Evolutionary conservation across 1,140 invertebrate species (phyloP).

Genomic region (Drosophila chauvacae): DNA sequence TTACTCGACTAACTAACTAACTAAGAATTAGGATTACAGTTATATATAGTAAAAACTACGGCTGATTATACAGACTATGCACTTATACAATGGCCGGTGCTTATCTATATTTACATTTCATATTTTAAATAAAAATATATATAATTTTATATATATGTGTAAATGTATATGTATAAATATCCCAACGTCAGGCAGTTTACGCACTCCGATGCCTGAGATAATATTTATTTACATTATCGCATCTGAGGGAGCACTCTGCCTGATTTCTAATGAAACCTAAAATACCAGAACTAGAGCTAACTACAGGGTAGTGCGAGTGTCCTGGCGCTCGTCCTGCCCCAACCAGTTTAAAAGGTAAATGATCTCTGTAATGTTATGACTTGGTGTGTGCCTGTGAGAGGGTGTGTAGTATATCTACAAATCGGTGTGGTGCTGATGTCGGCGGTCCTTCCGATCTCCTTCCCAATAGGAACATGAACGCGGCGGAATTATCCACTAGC

Average conservation of each 20-base stretch:
- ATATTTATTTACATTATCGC: slow-evolving; percentile 34
- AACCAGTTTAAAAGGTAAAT: slow-evolving; percentile 20
- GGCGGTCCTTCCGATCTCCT: slow-evolving; percentile 12
- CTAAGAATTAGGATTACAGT: slow-evolving; percentile 33
- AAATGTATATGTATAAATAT: slow-evolving; percentile 12
- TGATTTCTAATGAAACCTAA: slow-evolving; percentile 15
- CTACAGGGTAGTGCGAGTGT: background rate
- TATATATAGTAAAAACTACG: slow-evolving; percentile 24
- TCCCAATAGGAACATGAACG: slow-evolving; percentile 45
- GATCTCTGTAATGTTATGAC: slow-evolving; percentile 42
- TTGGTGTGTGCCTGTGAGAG: slow-evolving; percentile 42
- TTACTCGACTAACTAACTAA: slow-evolving; percentile 53
- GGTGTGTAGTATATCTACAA: slow-evolving; percentile 38
- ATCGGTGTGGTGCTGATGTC: slow-evolving; percentile 11
- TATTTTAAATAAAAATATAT: slow-evolving; percentile 8
- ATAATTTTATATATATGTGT: slow-evolving; percentile 5
- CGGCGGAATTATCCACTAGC: background rate
- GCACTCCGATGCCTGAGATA: slow-evolving; percentile 41
- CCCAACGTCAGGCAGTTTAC: slow-evolving; percentile 2
- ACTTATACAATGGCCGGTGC: slow-evolving; percentile 54
- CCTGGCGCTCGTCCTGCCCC: background rate
- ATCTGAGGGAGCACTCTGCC: slow-evolving; percentile 21
- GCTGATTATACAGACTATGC: slow-evolving; percentile 7
- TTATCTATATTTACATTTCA: slow-evolving; percentile 56
- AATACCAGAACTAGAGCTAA: slow-evolving; percentile 27